Conservation (phyloP, 2,797 vertebrate species). For the Anniella stebbinsi region DNA sequence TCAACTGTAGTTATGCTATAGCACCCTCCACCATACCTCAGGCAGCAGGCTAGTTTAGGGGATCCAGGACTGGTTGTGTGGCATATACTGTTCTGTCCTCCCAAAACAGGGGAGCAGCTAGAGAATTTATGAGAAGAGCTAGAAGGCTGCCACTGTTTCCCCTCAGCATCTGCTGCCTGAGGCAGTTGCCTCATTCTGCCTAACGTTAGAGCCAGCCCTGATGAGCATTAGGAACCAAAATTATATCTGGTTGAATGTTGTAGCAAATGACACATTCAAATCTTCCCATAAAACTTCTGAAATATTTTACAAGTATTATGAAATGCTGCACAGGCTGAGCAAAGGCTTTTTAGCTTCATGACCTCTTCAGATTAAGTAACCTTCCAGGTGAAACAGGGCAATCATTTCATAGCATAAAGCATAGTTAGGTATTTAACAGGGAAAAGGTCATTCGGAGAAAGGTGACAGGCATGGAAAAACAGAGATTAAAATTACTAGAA, state of each 20-base stretch:
- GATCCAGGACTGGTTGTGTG: too few species aligned
- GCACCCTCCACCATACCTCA: too few species aligned
- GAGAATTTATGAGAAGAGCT: too few species aligned
- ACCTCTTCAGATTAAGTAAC: background rate
- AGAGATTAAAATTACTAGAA: constrained; percentile 5
- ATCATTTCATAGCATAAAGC: background rate
- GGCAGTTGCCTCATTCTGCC: too few species aligned
- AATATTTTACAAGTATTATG: background rate
- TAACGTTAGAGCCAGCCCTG: background rate
- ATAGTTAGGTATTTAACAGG: constrained; percentile 8
- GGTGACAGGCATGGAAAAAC: background rate
- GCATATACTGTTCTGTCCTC: too few species aligned
- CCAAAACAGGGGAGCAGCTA: too few species aligned
- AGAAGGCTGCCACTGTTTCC: too few species aligned
- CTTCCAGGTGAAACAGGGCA: background rate
- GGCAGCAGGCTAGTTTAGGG: too few species aligned
- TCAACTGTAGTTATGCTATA: too few species aligned
- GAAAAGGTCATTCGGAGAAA: background rate
- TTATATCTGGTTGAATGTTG: background rate
- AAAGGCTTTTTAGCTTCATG: constrained; percentile 10
- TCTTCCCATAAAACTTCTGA: background rate
- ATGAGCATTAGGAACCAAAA: background rate
- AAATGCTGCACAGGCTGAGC: background rate
- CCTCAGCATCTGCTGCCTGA: too few species aligned
- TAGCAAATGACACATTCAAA: background rate